Conservation (phyloP, 2,113 vertebrate species). For the Conger conger region DNA sequence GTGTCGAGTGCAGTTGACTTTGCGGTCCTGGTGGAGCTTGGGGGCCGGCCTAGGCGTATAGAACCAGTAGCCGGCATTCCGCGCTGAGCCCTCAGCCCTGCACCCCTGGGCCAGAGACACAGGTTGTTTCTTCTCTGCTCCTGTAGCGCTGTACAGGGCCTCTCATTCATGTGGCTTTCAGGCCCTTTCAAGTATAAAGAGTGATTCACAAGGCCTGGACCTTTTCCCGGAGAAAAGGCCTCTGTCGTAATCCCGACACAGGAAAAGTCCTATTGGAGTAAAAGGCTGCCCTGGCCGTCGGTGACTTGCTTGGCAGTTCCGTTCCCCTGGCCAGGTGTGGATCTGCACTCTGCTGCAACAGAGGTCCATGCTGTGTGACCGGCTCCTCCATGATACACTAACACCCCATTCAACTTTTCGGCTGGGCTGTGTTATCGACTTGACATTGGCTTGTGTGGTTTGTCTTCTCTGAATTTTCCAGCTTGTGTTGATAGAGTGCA, state of each 20-base stretch:
- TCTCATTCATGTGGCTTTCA: constrained; percentile 11
- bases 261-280: constrained; percentile 1
- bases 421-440: background rate
- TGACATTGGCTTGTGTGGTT: background rate
- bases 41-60: background rate
- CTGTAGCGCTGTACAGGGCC: background rate
- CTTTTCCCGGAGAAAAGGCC: background rate
- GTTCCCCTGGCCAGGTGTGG: constrained; percentile 3
- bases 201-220: constrained; percentile 1
- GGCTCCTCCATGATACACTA: background rate
- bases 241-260: background rate
- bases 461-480: background rate
- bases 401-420: background rate
- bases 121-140: background rate
- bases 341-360: background rate
- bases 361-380: background rate
- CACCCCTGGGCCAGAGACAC: background rate
- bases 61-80: background rate
- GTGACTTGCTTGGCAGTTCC: background rate
- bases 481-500: background rate
- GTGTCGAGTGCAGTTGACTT: background rate
- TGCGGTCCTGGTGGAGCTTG: background rate
- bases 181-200: constrained; percentile 3
- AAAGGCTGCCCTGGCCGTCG: background rate
- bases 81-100: background rate